phyloP scores from a whole-genome alignment of 2,888 invertebrate species.

The Andrena minutula region DNA sequence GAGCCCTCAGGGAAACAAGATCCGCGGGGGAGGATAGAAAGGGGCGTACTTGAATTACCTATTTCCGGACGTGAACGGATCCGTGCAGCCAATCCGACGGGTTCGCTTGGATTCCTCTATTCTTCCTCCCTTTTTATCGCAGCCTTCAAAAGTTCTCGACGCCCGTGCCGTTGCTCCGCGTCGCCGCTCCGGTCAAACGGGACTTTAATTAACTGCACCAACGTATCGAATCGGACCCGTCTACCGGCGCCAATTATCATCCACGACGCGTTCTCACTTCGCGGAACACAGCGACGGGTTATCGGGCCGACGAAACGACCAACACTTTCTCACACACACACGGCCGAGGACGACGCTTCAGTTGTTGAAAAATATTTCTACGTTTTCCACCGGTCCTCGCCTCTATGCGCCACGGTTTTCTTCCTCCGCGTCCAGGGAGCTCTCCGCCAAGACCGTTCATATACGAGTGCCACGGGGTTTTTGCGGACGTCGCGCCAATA shows the following conservation, averaged over 20 bases:
- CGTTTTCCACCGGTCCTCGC: not conserved
- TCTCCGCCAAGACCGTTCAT: not conserved
- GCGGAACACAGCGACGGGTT: constrained; percentile 1
- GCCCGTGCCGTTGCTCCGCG: not conserved
- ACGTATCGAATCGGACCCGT: constrained; percentile 6
- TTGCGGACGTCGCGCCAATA: not conserved
- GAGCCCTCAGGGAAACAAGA: not conserved
- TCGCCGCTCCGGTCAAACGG: constrained; percentile 1
- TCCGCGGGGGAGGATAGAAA: not conserved
- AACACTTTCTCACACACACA: constrained; percentile 1
- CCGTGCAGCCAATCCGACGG: constrained; percentile 2
- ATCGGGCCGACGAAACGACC: constrained; percentile 6
- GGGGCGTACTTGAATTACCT: constrained; percentile 38
- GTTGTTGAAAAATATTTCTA: constrained; percentile 1
- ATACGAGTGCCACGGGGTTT: not conserved
- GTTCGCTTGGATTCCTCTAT: constrained; percentile 8
- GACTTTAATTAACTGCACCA: constrained; percentile 27
- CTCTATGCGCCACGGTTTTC: not conserved
- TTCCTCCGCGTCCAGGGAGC: not conserved
- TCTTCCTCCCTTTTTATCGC: constrained; percentile 64
- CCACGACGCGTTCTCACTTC: constrained; percentile 37
- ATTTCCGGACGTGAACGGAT: constrained; percentile 12
- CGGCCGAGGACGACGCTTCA: not conserved
- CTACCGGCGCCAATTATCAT: constrained; percentile 41
- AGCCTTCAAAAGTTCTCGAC: constrained; percentile 52